A percentile compares a stretch with the other conserved stretches of the same genome.
Evolutionary conservation across 2,888 invertebrate genomes (phyloP).

Genomic region (Ceriagrion tenellum): DNA sequence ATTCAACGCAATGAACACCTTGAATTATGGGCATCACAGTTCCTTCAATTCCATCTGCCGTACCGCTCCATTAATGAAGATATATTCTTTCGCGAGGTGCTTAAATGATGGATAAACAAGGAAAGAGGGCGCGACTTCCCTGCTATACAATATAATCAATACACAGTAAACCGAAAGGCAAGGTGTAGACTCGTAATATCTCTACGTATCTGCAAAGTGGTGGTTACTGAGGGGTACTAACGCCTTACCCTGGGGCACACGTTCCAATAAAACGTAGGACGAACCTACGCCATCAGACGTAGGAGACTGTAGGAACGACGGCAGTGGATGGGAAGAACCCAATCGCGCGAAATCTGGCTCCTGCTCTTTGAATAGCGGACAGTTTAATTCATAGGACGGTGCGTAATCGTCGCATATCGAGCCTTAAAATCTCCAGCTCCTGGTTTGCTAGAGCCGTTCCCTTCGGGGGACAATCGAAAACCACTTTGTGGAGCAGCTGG

Average conservation of each 20-base stretch:
- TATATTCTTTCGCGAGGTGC: not conserved
- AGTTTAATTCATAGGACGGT: not conserved
- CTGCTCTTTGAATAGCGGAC: not conserved
- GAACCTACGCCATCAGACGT: not conserved
- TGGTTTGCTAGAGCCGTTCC: not conserved
- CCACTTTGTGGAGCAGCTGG: no score
- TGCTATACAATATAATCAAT: not conserved
- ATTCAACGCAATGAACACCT: not conserved
- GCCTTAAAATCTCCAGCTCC: not conserved
- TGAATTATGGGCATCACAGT: not conserved
- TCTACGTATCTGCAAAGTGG: slow-evolving; percentile 16
- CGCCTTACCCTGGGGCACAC: not conserved
- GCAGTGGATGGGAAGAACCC: not conserved
- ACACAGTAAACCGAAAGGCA: not conserved
- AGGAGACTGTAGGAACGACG: not conserved
- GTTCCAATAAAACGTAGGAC: not conserved
- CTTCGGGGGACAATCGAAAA: no score
- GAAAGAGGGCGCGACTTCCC: not conserved
- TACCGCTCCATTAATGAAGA: not conserved
- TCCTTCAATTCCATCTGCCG: not conserved
- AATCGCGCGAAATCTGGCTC: slow-evolving; percentile 1
- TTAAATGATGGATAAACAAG: not conserved
- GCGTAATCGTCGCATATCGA: not conserved
- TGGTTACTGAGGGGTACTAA: not conserved
- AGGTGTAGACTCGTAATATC: not conserved